Evolutionary conservation across 2,888 invertebrate genomes (phyloP).

Genomic region (Drosophila neotestacea): DNA sequence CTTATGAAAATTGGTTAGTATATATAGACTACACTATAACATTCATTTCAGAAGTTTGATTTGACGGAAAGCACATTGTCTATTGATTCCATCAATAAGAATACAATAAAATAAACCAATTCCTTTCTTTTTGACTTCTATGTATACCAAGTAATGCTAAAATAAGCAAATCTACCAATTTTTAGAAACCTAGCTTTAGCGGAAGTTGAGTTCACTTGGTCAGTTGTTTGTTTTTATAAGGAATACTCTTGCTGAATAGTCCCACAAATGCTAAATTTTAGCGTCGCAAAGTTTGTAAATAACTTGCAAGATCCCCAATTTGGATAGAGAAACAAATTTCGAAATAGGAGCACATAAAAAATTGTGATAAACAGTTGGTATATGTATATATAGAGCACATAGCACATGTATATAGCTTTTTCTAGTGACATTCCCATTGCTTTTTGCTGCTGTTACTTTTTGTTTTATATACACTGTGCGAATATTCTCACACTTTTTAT

Average conservation of each 20-base stretch:
- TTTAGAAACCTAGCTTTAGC: neutral
- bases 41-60: too few relatives aligned
- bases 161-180: neutral
- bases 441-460: conserved; percentile 1
- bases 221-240: neutral
- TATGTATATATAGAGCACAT: conserved; percentile 25
- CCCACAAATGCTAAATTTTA: too few relatives aligned
- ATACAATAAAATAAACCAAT: too few relatives aligned
- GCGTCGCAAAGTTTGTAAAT: neutral
- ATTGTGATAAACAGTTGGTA: conserved; percentile 42
- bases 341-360: conserved; percentile 22
- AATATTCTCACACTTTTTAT: conserved; percentile 24
- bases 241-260: too few relatives aligned
- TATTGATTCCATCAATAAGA: too few relatives aligned
- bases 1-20: too few relatives aligned
- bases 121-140: too few relatives aligned
- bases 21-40: too few relatives aligned
- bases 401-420: conserved; percentile 11
- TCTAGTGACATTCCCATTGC: conserved; percentile 10
- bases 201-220: neutral
- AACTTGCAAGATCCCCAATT: neutral
- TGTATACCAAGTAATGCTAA: too few relatives aligned
- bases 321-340: conserved; percentile 12
- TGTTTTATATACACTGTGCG: conserved; percentile 20
- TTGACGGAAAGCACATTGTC: too few relatives aligned